Conservation (phyloP, 2,113 vertebrate genomes). For the Sardina pilchardus region DNA sequence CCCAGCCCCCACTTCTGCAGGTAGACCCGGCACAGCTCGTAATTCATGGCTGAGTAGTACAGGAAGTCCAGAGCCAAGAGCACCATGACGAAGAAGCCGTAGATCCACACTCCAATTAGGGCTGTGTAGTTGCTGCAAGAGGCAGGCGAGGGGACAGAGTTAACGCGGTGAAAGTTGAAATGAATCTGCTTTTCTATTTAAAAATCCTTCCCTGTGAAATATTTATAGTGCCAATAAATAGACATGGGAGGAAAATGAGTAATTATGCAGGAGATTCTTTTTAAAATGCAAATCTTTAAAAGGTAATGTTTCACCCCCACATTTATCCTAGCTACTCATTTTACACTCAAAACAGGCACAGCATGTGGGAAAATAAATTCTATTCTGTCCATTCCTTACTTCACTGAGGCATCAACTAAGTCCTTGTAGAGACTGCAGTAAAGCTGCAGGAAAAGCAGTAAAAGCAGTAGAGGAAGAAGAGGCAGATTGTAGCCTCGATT, state of each 20-base stretch:
- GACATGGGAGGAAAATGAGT: neutral
- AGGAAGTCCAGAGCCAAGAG: slow-evolving; percentile 92
- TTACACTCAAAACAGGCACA: neutral
- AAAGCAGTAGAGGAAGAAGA: neutral
- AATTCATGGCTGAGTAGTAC: slow-evolving; percentile 98
- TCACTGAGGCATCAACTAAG: neutral
- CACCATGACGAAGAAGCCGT: slow-evolving; percentile 92
- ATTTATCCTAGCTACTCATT: neutral
- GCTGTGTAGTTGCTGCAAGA: slow-evolving; percentile 91
- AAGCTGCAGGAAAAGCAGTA: too few species aligned
- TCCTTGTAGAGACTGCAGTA: too few species aligned
- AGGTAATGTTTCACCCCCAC: neutral
- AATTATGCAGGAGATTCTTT: neutral
- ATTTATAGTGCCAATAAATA: neutral
- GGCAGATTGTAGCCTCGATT: neutral
- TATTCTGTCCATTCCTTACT: neutral
- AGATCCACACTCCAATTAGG: slow-evolving; percentile 96
- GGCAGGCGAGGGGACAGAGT: neutral
- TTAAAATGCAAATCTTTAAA: neutral
- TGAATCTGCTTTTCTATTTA: neutral
- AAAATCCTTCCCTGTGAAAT: neutral
- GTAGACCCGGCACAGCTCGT: slow-evolving; percentile 91
- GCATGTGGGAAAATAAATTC: neutral
- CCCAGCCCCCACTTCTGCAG: slow-evolving; percentile 93
- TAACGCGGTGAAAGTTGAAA: neutral